These are phyloP conservation scores for Xylocopa sonorina DNA, from an alignment of 1,140 invertebrate species.

Conservation along the genomic window DNA sequence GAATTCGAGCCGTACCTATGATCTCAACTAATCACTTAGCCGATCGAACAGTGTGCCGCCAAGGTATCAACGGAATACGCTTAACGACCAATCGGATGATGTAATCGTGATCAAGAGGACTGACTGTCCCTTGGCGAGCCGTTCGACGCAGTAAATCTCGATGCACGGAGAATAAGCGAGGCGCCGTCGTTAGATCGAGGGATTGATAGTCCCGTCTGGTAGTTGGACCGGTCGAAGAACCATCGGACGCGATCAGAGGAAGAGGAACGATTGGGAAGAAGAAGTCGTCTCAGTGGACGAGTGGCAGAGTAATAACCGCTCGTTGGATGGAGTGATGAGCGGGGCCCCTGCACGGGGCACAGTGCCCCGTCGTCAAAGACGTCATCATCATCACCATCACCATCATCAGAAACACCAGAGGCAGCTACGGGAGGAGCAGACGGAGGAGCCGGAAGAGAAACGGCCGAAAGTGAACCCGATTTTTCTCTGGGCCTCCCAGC, in stretches of 20 bases:
- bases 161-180: not conserved
- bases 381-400: constrained; percentile 73
- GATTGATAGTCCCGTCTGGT: not conserved
- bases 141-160: not conserved
- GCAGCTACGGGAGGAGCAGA: not conserved
- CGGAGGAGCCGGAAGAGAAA: constrained; percentile 69
- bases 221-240: not conserved
- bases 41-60: not conserved
- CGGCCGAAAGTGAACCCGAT: constrained; percentile 88
- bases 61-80: not conserved
- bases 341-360: constrained; percentile 79
- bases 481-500: constrained; percentile 90
- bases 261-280: constrained; percentile 18
- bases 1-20: not conserved
- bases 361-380: constrained; percentile 80
- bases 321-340: constrained; percentile 82
- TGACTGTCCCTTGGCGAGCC: not conserved
- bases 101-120: constrained; percentile 3
- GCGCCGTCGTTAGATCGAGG: not conserved
- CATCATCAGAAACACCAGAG: constrained; percentile 65
- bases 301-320: constrained; percentile 68
- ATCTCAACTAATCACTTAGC: constrained; percentile 1
- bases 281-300: constrained; percentile 53
- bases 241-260: constrained; percentile 1
- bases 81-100: not conserved